Percentiles rank a stretch among this genome's conserved stretches.
These are phyloP conservation scores for Falco rusticolus DNA, from an alignment of 2,797 vertebrate species.

Conservation along the genomic window DNA sequence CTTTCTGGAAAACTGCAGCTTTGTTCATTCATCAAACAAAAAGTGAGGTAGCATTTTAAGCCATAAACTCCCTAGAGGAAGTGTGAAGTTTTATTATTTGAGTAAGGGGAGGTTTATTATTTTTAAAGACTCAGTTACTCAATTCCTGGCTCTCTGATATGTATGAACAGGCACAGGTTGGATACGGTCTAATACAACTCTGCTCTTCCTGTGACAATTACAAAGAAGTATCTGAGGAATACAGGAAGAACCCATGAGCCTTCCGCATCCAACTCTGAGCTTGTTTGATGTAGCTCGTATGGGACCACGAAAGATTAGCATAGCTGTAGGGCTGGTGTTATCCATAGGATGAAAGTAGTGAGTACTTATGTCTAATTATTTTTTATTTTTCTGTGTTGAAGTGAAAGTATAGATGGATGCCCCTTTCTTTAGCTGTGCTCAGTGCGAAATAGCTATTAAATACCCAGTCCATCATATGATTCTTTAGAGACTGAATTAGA, in stretches of 20 bases:
- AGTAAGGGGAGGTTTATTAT: neutral
- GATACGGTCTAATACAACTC: neutral
- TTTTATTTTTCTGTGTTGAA: neutral
- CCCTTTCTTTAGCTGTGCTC: neutral
- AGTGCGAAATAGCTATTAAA: neutral
- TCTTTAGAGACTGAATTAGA: neutral
- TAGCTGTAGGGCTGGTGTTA: neutral
- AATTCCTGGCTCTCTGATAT: neutral
- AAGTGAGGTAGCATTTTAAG: constrained; percentile 82
- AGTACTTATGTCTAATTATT: neutral
- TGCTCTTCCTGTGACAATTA: neutral
- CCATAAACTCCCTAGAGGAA: constrained; percentile 74
- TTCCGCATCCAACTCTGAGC: neutral
- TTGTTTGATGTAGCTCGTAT: neutral
- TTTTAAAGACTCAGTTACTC: neutral
- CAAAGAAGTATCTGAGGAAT: neutral
- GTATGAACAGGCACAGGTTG: neutral
- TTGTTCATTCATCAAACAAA: constrained; percentile 74
- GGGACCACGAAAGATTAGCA: neutral
- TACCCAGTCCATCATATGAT: neutral
- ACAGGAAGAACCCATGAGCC: neutral
- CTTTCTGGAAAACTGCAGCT: constrained; percentile 78
- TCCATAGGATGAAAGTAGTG: neutral
- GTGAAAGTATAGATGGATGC: neutral
- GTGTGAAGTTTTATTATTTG: neutral